Percentiles rank a stretch among this genome's conserved stretches.
Conservation (phyloP, 1,140 invertebrate genomes). For the Gryllus bimaculatus region DNA sequence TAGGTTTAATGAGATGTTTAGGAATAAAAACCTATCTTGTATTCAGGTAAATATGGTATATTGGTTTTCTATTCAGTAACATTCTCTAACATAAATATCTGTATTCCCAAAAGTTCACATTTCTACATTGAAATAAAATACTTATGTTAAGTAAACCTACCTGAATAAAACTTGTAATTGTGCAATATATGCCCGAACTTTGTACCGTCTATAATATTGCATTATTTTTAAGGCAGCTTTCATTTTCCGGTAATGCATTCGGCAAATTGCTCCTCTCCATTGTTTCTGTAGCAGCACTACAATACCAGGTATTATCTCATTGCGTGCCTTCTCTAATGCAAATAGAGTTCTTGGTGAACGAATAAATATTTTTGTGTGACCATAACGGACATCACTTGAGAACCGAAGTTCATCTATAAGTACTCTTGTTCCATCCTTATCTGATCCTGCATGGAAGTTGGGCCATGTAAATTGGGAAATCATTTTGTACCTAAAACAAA, state of each 20-base stretch:
- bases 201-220: constrained; percentile 74
- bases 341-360: constrained; percentile 83
- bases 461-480: constrained; percentile 91
- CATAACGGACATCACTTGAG: constrained; percentile 79
- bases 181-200: constrained; percentile 67
- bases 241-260: constrained; percentile 72
- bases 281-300: constrained; percentile 89
- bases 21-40: too few species aligned
- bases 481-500: constrained; percentile 81
- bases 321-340: constrained; percentile 69
- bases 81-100: too few species aligned
- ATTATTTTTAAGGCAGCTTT: constrained; percentile 75
- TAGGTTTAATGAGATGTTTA: too few species aligned
- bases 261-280: constrained; percentile 74
- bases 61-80: too few species aligned
- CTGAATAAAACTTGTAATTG: constrained; percentile 54
- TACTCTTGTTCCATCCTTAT: constrained; percentile 72
- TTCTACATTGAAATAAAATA: background rate
- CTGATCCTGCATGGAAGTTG: constrained; percentile 66
- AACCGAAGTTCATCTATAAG: constrained; percentile 74
- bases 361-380: constrained; percentile 92
- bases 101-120: too few species aligned
- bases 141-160: constrained; percentile 27
- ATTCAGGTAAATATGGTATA: too few species aligned
- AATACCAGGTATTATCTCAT: constrained; percentile 76